A percentile compares a stretch with the other conserved stretches of the same genome.
Evolutionary conservation across 2,797 vertebrate genomes (phyloP).

Genomic region (Petrocephalus schoutedeni): DNA sequence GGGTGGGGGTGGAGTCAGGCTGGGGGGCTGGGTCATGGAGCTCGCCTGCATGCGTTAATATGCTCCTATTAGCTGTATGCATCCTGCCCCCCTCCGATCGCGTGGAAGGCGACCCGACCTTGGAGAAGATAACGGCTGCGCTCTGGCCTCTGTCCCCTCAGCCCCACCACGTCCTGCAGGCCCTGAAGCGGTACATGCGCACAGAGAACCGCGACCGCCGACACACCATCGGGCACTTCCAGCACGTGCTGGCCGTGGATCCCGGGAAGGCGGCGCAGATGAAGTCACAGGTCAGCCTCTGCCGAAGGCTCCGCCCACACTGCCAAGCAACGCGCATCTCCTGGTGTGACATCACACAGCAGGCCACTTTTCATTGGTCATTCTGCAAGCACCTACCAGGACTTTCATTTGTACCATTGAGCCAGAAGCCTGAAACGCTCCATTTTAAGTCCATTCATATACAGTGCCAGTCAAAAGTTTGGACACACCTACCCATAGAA

Average conservation of each 20-base stretch:
- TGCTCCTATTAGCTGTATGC: neutral
- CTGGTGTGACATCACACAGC: neutral
- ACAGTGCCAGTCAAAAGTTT: neutral
- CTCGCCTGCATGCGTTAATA: neutral
- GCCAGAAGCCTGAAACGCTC: neutral
- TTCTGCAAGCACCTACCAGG: neutral
- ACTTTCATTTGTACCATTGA: neutral
- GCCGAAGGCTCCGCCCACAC: neutral
- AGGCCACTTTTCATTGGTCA: neutral
- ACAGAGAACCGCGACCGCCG: conserved; percentile 95
- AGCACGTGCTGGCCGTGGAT: conserved; percentile 92
- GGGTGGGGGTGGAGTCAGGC: neutral
- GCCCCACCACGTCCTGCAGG: conserved; percentile 91
- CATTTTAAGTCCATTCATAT: neutral
- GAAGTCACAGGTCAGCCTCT: conserved; percentile 84
- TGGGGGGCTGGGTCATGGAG: neutral
- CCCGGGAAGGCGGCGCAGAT: conserved; percentile 96
- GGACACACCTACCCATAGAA: neutral
- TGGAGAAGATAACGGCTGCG: neutral
- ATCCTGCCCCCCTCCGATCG: neutral
- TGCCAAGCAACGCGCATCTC: neutral
- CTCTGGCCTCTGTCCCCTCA: conserved; percentile 40
- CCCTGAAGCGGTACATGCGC: conserved; percentile 83
- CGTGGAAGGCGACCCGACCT: neutral
- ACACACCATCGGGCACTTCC: conserved; percentile 93